These are phyloP conservation scores for Macaca nemestrina DNA, from an alignment of 2,113 vertebrate species.

Conservation along the genomic window DNA sequence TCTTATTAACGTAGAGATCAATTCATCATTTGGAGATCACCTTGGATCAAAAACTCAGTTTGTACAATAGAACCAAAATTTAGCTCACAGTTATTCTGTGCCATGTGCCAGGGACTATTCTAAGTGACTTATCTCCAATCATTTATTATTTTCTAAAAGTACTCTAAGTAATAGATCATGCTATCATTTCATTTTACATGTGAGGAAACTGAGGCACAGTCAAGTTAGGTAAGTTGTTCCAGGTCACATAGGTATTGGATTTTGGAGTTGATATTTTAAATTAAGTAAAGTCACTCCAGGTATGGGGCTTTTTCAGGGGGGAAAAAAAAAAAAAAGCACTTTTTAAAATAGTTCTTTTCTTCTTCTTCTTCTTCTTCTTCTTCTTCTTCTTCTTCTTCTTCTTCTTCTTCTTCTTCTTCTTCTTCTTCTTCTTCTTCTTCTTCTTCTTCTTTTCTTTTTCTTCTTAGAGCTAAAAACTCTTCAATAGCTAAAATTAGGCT, in stretches of 20 bases:
- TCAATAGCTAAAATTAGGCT: not conserved
- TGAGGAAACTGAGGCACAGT: not conserved
- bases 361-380: not conserved
- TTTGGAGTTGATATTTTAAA: not conserved
- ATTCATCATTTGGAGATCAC: not conserved
- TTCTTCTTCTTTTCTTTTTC: not conserved
- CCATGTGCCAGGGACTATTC: not conserved
- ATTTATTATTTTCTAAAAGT: not conserved
- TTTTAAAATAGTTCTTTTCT: too few relatives aligned
- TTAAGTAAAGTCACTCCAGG: not conserved
- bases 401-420: too few relatives aligned
- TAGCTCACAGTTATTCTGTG: not conserved
- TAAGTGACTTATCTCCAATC: not conserved
- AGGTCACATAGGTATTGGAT: not conserved
- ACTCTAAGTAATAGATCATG: not conserved
- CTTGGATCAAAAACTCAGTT: not conserved
- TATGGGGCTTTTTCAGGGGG: not conserved
- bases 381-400: not conserved
- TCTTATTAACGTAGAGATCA: not conserved
- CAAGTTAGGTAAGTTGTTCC: not conserved
- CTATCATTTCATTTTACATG: not conserved
- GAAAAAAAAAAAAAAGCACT: too few relatives aligned
- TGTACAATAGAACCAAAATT: not conserved
- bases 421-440: too few relatives aligned
- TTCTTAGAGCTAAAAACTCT: conserved; percentile 1